These are phyloP conservation scores for Drosophila demipolita DNA, from an alignment of 2,888 invertebrate species.

Conservation along the genomic window DNA sequence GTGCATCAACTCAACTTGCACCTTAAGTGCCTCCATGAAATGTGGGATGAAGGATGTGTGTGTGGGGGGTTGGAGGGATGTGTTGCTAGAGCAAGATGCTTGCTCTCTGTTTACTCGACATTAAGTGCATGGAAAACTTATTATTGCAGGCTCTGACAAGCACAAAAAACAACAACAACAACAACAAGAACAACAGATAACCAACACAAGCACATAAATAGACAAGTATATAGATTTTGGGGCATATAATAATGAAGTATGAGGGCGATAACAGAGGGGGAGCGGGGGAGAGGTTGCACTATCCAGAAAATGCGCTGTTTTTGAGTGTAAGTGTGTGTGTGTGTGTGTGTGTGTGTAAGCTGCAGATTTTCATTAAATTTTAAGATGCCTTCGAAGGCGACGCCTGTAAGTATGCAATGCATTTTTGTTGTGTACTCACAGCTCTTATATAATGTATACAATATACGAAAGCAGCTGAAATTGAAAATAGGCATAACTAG, in stretches of 20 bases:
- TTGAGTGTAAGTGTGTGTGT: conserved; percentile 17
- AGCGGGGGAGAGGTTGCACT: not conserved
- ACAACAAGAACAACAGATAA: conserved; percentile 26
- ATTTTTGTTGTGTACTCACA: conserved; percentile 69
- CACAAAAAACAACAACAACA: conserved; percentile 67
- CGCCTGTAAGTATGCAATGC: conserved; percentile 64
- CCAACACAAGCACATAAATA: conserved; percentile 34
- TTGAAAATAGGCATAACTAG: conserved; percentile 6
- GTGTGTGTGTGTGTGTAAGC: conserved; percentile 35
- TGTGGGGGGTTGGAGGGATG: not conserved
- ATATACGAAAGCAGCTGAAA: conserved; percentile 5
- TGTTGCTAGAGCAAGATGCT: conserved; percentile 4
- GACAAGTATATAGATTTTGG: conserved; percentile 54
- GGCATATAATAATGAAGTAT: conserved; percentile 63
- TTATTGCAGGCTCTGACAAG: conserved; percentile 79
- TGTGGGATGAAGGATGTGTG: not conserved
- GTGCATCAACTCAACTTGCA: conserved; percentile 42
- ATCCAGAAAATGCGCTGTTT: conserved; percentile 13
- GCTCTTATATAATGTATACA: conserved; percentile 38
- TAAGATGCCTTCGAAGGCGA: conserved; percentile 63
- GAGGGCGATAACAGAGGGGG: conserved; percentile 1
- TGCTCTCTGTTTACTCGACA: conserved; percentile 77
- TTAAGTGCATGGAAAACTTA: conserved; percentile 78
- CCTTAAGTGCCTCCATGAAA: conserved; percentile 38
- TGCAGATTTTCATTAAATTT: conserved; percentile 81